These are phyloP conservation scores for Craseonycteris thonglongyai DNA, from an alignment of 2,113 vertebrate species.

Conservation along the genomic window DNA sequence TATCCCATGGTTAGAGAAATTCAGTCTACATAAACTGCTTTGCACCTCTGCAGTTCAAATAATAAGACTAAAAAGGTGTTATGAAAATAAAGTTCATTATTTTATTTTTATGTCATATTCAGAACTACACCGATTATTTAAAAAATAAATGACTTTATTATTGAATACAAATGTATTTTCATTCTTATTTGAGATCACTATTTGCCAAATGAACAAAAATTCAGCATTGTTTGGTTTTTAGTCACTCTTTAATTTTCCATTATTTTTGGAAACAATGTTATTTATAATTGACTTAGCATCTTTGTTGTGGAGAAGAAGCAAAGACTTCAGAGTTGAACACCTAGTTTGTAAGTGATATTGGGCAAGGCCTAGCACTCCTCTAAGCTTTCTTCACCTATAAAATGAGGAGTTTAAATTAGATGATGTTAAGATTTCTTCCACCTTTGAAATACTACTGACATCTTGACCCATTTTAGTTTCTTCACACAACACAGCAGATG, in stretches of 20 bases:
- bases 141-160: background rate
- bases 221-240: background rate
- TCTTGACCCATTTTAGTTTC: background rate
- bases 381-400: background rate
- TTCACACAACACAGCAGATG: background rate
- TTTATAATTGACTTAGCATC: background rate
- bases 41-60: background rate
- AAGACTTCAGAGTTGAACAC: background rate
- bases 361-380: background rate
- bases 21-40: background rate
- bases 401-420: background rate
- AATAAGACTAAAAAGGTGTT: background rate
- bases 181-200: constrained; percentile 6
- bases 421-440: background rate
- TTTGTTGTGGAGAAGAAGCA: background rate
- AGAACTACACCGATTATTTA: constrained; percentile 33
- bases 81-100: background rate
- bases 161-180: background rate
- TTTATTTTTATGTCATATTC: background rate
- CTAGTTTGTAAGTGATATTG: no score
- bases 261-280: background rate
- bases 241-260: background rate
- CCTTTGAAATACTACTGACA: background rate
- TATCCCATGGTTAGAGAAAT: background rate
- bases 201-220: background rate